A percentile compares a stretch with the other conserved stretches of the same genome.
Conservation (phyloP, 2,113 vertebrate species). For the Xenopus borealis region DNA sequence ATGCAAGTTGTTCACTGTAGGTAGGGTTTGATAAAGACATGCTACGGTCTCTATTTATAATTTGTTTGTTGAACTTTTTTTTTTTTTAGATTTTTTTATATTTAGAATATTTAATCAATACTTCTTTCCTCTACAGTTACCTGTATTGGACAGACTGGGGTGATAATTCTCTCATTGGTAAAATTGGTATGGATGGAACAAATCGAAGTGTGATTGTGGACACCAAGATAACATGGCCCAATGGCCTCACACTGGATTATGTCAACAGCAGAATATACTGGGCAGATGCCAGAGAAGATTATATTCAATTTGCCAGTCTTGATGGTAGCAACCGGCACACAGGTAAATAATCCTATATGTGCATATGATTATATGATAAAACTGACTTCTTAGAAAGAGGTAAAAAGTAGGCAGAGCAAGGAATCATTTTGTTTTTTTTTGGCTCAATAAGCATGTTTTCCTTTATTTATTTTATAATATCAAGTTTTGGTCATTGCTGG, state of each 20-base stretch:
- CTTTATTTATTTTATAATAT: too few relatives aligned
- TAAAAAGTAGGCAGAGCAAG: too few relatives aligned
- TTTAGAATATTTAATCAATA: not conserved
- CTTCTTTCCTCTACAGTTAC: constrained; percentile 66
- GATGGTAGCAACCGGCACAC: constrained; percentile 87
- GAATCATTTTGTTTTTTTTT: too few relatives aligned
- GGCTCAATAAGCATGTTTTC: too few relatives aligned
- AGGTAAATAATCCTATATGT: constrained; percentile 61
- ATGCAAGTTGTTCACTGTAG: too few relatives aligned
- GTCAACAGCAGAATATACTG: constrained; percentile 94
- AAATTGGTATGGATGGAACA: constrained; percentile 92
- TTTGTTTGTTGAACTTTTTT: not conserved
- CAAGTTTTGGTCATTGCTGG: too few relatives aligned
- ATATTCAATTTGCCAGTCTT: constrained; percentile 92
- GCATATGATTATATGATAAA: too few relatives aligned
- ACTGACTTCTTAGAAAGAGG: too few relatives aligned
- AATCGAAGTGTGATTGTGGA: constrained; percentile 85
- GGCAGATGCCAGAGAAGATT: constrained; percentile 93
- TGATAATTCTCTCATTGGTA: constrained; percentile 90
- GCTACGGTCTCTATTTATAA: too few relatives aligned
- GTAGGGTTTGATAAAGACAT: too few relatives aligned
- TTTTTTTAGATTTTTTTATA: not conserved
- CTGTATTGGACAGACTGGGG: constrained; percentile 99
- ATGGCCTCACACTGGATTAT: constrained; percentile 90
- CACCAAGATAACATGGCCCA: constrained; percentile 94